Evolutionary conservation across 2,113 vertebrate genomes (phyloP).

Genomic region (Pluvianellus socialis): DNA sequence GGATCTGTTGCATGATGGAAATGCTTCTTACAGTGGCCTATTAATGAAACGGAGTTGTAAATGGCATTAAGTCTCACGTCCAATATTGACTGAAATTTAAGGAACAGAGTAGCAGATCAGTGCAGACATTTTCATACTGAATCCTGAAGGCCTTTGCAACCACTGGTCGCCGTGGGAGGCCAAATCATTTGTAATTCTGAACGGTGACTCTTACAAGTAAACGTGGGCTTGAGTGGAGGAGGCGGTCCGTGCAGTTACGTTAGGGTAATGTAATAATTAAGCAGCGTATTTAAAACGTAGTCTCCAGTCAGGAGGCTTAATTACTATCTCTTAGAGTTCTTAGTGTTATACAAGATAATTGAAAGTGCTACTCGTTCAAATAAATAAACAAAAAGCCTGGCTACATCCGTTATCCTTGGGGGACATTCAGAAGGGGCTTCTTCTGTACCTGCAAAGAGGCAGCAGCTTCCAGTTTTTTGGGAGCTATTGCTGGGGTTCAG

Average conservation of each 20-base stretch:
- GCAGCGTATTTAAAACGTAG: fast-evolving
- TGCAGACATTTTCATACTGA: background rate
- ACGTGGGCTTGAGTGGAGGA: background rate
- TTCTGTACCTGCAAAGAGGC: background rate
- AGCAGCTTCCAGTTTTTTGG: background rate
- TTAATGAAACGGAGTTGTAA: background rate
- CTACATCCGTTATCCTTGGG: background rate
- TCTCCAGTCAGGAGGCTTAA: background rate
- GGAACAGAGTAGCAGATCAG: background rate
- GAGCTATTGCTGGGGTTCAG: background rate
- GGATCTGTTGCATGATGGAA: fast-evolving
- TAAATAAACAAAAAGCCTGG: background rate
- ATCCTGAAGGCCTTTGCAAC: background rate
- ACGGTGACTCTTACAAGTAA: background rate
- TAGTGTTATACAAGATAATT: fast-evolving
- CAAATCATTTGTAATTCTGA: background rate
- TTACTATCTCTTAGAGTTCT: background rate
- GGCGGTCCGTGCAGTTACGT: fast-evolving
- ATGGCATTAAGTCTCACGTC: fast-evolving
- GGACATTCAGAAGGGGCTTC: background rate
- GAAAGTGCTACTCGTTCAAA: too few species aligned
- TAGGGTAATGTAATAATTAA: fast-evolving
- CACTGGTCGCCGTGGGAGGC: background rate
- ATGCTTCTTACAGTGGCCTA: background rate
- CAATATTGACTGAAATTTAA: background rate